Percentiles rank a stretch among this genome's conserved stretches.
These are phyloP conservation scores for Nomada fabriciana DNA, from an alignment of 2,888 invertebrate genomes.

Conservation along the genomic window DNA sequence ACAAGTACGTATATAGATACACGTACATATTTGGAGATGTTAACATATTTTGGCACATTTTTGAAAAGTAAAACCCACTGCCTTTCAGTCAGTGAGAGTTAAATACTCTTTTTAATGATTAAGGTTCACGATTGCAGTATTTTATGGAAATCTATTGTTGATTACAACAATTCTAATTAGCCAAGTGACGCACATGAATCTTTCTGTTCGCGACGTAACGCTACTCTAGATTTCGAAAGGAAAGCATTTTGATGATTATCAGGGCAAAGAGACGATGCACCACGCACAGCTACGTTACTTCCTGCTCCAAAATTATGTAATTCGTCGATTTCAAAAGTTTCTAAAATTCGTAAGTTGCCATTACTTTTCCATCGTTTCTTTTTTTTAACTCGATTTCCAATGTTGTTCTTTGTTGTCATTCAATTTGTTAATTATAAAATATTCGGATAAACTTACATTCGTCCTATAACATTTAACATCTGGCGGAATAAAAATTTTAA, in stretches of 20 bases:
- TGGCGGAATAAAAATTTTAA: too few species aligned
- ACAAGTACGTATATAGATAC: too few species aligned
- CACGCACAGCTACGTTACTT: constrained; percentile 31
- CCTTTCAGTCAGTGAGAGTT: too few species aligned
- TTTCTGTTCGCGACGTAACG: constrained; percentile 6
- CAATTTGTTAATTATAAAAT: too few species aligned
- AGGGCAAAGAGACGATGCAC: constrained; percentile 43
- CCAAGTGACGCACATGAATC: constrained; percentile 18
- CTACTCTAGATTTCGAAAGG: constrained; percentile 29
- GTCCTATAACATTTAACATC: neutral
- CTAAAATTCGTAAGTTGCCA: constrained; percentile 45
- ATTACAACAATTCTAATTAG: constrained; percentile 18
- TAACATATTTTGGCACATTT: too few species aligned
- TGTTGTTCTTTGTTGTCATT: neutral
- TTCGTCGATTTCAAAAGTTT: constrained; percentile 53
- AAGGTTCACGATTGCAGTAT: neutral
- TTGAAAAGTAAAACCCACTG: too few species aligned
- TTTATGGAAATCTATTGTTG: neutral
- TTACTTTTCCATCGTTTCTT: constrained; percentile 22
- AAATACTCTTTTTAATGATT: neutral
- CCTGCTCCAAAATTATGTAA: constrained; percentile 47
- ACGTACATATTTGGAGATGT: too few species aligned
- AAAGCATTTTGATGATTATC: constrained; percentile 58
- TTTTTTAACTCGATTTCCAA: neutral
- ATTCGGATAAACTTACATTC: neutral